phyloP scores from a whole-genome alignment of 2,113 vertebrate species.

The Neomonachus schauinslandi region DNA sequence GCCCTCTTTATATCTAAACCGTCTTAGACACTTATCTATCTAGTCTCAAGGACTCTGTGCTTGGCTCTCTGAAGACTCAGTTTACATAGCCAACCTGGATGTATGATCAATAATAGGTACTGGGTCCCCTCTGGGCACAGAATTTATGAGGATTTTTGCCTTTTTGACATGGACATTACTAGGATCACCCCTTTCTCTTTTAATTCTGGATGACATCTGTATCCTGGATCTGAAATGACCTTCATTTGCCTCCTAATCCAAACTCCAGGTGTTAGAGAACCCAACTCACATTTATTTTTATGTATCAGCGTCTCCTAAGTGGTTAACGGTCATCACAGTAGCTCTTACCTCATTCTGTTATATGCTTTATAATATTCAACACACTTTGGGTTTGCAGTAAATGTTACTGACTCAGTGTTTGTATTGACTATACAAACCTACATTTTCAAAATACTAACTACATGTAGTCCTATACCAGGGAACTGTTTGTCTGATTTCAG shows the following conservation, averaged over 20 bases:
- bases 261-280: background rate
- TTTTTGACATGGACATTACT: background rate
- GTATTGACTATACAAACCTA: background rate
- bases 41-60: background rate
- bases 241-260: background rate
- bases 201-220: background rate
- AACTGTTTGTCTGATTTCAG: background rate
- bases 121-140: background rate
- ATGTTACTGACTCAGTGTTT: background rate
- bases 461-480: fast-evolving
- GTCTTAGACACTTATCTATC: background rate
- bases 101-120: background rate
- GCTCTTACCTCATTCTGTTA: background rate
- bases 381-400: background rate
- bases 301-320: background rate
- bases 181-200: background rate
- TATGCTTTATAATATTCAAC: background rate
- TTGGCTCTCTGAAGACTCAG: background rate
- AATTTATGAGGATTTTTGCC: background rate
- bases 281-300: background rate
- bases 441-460: background rate
- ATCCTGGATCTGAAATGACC: background rate
- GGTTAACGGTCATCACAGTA: background rate
- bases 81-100: background rate
- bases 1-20: background rate